These are phyloP conservation scores for Pipistrellus kuhlii DNA, from an alignment of 2,797 vertebrate species.

Conservation along the genomic window DNA sequence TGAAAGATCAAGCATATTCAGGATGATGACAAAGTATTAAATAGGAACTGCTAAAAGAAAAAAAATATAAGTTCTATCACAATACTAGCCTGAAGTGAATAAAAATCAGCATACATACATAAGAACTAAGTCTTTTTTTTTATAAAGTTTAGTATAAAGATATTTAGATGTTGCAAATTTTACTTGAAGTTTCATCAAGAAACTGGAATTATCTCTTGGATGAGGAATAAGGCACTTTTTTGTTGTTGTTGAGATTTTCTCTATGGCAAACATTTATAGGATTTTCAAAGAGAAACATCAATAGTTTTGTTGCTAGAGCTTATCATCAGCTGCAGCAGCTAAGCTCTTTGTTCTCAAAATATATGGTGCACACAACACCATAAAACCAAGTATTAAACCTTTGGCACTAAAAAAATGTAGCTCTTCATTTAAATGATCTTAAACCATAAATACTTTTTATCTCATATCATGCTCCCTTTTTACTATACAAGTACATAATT, in stretches of 20 bases:
- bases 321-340: not conserved
- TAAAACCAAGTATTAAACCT: not conserved
- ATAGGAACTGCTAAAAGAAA: not conserved
- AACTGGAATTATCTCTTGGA: not conserved
- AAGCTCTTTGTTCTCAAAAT: constrained; percentile 16
- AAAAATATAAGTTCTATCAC: not conserved
- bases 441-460: not conserved
- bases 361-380: not conserved
- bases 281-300: not conserved
- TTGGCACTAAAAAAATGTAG: not conserved
- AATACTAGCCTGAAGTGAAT: not conserved
- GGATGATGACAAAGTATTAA: not conserved
- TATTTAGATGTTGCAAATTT: not conserved
- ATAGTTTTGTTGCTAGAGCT: not conserved
- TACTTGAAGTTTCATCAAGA: not conserved
- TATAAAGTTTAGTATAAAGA: not conserved
- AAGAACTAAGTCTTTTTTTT: not conserved
- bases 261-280: not conserved
- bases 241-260: not conserved
- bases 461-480: not conserved
- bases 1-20: not conserved
- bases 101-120: not conserved
- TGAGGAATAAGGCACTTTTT: not conserved
- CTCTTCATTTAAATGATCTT: constrained; percentile 36
- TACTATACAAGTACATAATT: not conserved